Percentiles rank a stretch among this genome's conserved stretches.
phyloP scores from a whole-genome alignment of 23 tunicate species.

The Trididemnum nubilum region DNA sequence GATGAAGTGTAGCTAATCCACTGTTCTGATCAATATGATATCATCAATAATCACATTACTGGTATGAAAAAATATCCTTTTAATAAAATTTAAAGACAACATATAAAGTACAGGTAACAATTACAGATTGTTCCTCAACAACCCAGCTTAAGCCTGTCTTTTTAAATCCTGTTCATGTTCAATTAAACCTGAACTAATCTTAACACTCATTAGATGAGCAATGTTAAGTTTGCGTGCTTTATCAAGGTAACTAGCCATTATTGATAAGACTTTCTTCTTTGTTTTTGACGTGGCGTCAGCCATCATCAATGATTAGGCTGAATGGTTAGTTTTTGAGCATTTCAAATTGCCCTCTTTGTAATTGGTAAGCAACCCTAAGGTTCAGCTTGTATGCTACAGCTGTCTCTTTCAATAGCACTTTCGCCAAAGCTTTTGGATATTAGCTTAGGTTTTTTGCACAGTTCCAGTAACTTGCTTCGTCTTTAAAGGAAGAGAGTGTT shows the following conservation, averaged over 20 bases:
- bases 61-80: not conserved
- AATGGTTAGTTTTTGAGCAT: not conserved
- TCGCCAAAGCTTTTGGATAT: conserved; percentile 1
- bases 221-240: not conserved
- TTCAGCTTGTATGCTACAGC: not conserved
- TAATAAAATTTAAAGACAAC: not conserved
- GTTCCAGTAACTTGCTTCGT: not conserved
- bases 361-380: not conserved
- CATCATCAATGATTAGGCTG: not conserved
- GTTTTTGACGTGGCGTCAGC: not conserved
- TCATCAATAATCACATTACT: not conserved
- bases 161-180: not conserved
- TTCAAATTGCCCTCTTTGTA: not conserved
- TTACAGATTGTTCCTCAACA: not conserved
- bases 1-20: not conserved
- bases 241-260: not conserved
- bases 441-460: not conserved
- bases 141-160: not conserved
- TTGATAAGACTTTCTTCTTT: not conserved
- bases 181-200: not conserved
- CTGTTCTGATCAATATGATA: not conserved
- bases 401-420: not conserved
- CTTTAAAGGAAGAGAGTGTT: not conserved
- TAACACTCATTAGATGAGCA: not conserved
- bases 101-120: not conserved